Conservation (phyloP, 2,113 vertebrate genomes). For the Oriolus oriolus region DNA sequence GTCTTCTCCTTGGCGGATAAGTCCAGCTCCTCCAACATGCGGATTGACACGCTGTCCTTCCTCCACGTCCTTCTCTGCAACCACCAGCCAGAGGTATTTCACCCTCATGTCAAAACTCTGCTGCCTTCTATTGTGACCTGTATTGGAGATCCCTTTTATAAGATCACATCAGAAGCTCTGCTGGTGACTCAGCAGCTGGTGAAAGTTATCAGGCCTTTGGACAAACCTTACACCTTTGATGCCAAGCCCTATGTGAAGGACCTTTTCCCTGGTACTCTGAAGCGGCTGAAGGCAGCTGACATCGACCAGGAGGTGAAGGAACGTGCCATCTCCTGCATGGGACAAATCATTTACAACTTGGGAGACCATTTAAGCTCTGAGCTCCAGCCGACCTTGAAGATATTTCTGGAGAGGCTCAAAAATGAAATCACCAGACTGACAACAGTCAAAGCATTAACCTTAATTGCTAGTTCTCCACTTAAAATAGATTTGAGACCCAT, state of each 20-base stretch:
- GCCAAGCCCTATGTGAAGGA: conserved; percentile 79
- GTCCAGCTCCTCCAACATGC: conserved; percentile 89
- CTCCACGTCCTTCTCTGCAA: conserved; percentile 84
- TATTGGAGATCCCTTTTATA: conserved; percentile 88
- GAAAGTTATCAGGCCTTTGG: conserved; percentile 80
- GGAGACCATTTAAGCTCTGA: conserved; percentile 83
- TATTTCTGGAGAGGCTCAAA: conserved; percentile 87
- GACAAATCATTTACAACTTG: conserved; percentile 81
- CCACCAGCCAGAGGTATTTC: conserved; percentile 83
- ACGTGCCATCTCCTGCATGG: conserved; percentile 90
- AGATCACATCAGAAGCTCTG: conserved; percentile 88
- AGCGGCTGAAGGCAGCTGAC: conserved; percentile 87
- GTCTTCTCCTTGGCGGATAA: conserved; percentile 88
- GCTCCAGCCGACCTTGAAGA: conserved; percentile 79
- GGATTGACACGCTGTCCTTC: conserved; percentile 87
- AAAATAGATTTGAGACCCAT: conserved; percentile 81
- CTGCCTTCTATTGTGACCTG: conserved; percentile 82
- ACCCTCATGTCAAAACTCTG: conserved; percentile 81
- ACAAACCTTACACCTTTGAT: conserved; percentile 69
- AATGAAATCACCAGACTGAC: conserved; percentile 92
- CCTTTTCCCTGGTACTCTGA: conserved; percentile 78
- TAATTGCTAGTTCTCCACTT: conserved; percentile 80
- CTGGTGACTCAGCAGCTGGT: conserved; percentile 87
- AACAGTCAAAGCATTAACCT: conserved; percentile 81
- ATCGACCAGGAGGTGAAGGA: conserved; percentile 97